phyloP scores from a whole-genome alignment of 2,797 vertebrate species.

The Pteropus rufus region DNA sequence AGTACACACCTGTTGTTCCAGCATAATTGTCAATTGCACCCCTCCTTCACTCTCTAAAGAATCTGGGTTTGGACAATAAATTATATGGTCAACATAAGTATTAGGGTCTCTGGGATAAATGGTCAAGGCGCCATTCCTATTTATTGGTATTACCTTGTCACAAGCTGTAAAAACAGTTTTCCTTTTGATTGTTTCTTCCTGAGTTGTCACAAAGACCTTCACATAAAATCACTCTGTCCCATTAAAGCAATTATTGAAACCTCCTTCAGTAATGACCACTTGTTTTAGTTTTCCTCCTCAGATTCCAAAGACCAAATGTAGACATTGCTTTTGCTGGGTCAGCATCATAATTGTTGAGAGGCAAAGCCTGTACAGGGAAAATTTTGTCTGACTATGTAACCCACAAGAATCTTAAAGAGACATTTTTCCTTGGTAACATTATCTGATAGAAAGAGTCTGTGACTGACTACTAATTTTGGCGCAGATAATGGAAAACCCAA shows the following conservation, averaged over 20 bases:
- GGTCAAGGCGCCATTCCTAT: constrained; percentile 68
- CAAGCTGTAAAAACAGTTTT: constrained; percentile 81
- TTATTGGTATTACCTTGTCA: constrained; percentile 83
- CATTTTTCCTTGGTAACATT: constrained; percentile 38
- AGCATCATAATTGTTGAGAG: constrained; percentile 64
- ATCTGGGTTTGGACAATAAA: constrained; percentile 48
- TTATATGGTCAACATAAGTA: constrained; percentile 49
- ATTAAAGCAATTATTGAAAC: constrained; percentile 84
- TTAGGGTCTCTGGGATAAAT: constrained; percentile 51
- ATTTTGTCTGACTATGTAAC: constrained; percentile 38
- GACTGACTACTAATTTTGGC: background rate
- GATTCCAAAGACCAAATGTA: constrained; percentile 75
- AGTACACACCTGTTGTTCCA: constrained; percentile 45
- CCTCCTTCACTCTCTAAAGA: background rate
- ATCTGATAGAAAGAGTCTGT: constrained; percentile 25
- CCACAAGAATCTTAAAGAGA: constrained; percentile 27
- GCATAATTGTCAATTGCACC: constrained; percentile 25
- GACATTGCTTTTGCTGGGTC: constrained; percentile 73
- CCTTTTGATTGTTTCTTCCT: constrained; percentile 82
- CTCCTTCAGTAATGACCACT: constrained; percentile 75
- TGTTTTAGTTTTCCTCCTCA: constrained; percentile 62
- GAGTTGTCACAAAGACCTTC: constrained; percentile 82
- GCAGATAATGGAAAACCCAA: constrained; percentile 3
- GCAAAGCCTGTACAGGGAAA: constrained; percentile 1
- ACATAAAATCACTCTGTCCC: constrained; percentile 82